Conservation (phyloP, 1,140 invertebrate species). For the Heliconius himera region DNA sequence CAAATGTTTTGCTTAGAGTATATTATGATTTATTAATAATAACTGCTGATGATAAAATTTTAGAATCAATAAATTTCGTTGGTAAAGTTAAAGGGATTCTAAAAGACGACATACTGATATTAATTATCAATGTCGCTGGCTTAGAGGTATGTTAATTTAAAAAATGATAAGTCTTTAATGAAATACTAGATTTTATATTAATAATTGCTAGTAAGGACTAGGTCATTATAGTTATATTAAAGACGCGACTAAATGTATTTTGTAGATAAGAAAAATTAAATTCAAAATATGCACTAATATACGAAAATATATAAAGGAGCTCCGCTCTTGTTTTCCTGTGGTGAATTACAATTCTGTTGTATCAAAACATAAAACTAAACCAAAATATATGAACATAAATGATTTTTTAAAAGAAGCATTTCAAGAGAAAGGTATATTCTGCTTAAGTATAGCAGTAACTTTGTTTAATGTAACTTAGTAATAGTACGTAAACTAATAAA, state of each 20-base stretch:
- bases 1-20: slow-evolving; percentile 50
- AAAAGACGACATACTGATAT: slow-evolving; percentile 66
- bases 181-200: not conserved
- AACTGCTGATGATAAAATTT: slow-evolving; percentile 51
- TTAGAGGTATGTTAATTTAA: slow-evolving; percentile 46
- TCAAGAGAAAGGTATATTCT: slow-evolving; percentile 45
- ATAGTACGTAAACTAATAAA: not conserved
- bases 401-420: slow-evolving; percentile 55
- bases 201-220: not conserved
- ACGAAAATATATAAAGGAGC: slow-evolving; percentile 44
- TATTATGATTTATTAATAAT: slow-evolving; percentile 66
- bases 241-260: not conserved
- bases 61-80: slow-evolving; percentile 63
- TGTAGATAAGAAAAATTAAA: slow-evolving; percentile 64
- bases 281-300: slow-evolving; percentile 60
- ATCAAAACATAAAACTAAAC: slow-evolving; percentile 33
- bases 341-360: slow-evolving; percentile 45
- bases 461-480: not conserved
- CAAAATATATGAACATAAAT: slow-evolving; percentile 53
- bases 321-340: slow-evolving; percentile 57
- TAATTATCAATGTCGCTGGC: slow-evolving; percentile 45
- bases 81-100: slow-evolving; percentile 67
- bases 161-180: not conserved
- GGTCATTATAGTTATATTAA: not conserved
- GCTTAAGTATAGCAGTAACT: not conserved